A percentile compares a stretch with the other conserved stretches of the same genome.
Conservation (phyloP, 2,797 vertebrate species). For the Podargus strigoides region DNA sequence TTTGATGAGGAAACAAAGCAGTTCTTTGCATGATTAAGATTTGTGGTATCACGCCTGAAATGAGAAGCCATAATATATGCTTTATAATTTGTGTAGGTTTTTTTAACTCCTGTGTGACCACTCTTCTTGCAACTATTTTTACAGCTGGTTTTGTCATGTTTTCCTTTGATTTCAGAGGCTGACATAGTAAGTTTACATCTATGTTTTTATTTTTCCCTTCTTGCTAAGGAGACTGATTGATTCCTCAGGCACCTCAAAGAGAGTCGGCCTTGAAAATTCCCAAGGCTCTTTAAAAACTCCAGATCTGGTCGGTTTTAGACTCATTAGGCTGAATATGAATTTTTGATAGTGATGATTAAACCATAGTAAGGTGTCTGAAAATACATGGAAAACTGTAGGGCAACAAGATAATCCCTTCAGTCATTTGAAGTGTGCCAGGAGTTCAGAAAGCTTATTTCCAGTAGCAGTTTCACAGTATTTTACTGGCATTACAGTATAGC, state of each 20-base stretch:
- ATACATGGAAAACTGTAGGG: neutral
- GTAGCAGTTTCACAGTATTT: neutral
- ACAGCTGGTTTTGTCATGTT: constrained; percentile 59
- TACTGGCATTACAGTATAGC: neutral
- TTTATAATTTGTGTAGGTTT: constrained; percentile 1
- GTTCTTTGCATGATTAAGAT: constrained; percentile 65
- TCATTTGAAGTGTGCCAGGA: neutral
- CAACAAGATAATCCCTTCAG: neutral
- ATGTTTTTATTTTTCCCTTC: neutral
- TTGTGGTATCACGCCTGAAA: constrained; percentile 46
- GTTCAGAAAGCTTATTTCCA: neutral
- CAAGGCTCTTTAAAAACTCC: neutral
- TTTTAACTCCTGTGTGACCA: constrained; percentile 30
- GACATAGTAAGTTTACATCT: neutral
- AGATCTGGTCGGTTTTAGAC: neutral
- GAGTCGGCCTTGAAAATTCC: neutral
- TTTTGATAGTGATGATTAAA: neutral
- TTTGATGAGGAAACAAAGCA: constrained; percentile 42
- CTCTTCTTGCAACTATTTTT: neutral
- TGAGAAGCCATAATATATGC: constrained; percentile 11
- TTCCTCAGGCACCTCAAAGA: neutral
- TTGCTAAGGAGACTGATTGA: neutral
- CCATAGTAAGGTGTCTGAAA: neutral
- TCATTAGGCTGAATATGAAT: neutral
- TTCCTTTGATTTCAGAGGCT: constrained; percentile 1